Evolutionary conservation across 35 echinoderm and acorn worm genomes (phyloP).

Genomic region (Stichopus chloronotus): DNA sequence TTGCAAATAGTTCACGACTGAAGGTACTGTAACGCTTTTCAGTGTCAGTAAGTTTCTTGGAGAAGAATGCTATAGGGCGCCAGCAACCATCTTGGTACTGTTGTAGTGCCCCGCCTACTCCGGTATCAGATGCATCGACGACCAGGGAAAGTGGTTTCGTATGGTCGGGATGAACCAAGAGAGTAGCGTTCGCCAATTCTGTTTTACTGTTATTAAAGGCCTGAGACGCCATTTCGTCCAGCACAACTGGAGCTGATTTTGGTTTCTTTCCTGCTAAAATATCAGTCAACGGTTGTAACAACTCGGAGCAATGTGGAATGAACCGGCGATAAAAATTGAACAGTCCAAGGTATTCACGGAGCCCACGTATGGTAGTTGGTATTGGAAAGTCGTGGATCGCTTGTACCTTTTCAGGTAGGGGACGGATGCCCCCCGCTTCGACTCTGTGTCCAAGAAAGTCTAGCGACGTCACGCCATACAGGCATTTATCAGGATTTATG

Average conservation of each 20-base stretch:
- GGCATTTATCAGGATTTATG: slow-evolving; percentile 53
- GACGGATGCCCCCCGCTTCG: slow-evolving; percentile 11
- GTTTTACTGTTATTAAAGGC: slow-evolving; percentile 23
- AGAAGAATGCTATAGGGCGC: slow-evolving; percentile 65
- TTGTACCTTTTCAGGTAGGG: slow-evolving; percentile 44
- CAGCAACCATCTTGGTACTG: slow-evolving; percentile 29
- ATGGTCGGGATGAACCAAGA: slow-evolving; percentile 23
- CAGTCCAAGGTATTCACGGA: slow-evolving; percentile 56
- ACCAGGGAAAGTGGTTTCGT: slow-evolving; percentile 29
- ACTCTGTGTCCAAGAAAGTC: slow-evolving; percentile 69
- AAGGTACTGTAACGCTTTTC: slow-evolving; percentile 36
- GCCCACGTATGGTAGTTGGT: slow-evolving; percentile 47
- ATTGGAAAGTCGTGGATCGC: slow-evolving; percentile 53
- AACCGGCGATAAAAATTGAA: slow-evolving; percentile 64
- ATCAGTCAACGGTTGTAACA: slow-evolving; percentile 57
- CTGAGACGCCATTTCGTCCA: neutral
- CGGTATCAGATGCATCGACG: slow-evolving; percentile 63
- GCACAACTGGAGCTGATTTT: slow-evolving; percentile 18
- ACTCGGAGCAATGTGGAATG: slow-evolving; percentile 43
- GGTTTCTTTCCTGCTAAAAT: neutral
- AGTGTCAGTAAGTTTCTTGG: slow-evolving; percentile 51
- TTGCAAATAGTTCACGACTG: slow-evolving; percentile 40
- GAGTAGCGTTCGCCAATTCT: neutral
- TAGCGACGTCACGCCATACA: slow-evolving; percentile 31
- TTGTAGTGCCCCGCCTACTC: slow-evolving; percentile 70